phyloP scores from a whole-genome alignment of 30 jellyfish, hydroid and myxozoan genomes.

The Aurelia sp. region DNA sequence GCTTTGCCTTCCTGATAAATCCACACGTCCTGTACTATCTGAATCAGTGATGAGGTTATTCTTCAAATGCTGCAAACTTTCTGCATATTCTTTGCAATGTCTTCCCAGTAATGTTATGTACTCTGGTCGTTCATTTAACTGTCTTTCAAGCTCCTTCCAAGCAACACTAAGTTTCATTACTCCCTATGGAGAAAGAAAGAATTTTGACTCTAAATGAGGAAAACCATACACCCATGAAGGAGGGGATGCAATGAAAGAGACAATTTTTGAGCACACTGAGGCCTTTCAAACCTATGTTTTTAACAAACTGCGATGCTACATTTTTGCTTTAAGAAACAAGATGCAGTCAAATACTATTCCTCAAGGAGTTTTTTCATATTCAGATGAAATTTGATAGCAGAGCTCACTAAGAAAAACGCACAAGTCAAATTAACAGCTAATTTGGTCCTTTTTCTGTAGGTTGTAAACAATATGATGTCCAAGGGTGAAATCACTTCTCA shows the following conservation, averaged over 20 bases:
- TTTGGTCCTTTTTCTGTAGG: too few species aligned
- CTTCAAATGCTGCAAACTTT: not conserved
- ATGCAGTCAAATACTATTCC: too few species aligned
- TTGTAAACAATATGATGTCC: too few species aligned
- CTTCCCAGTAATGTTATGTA: constrained; percentile 39
- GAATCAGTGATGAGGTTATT: not conserved
- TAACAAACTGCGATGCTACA: too few species aligned
- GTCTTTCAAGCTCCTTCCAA: constrained; percentile 86
- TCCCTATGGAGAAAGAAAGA: constrained; percentile 56
- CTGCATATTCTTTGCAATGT: constrained; percentile 42
- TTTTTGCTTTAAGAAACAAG: too few species aligned
- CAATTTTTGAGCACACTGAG: not conserved
- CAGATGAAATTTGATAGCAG: too few species aligned
- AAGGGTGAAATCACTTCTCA: too few species aligned
- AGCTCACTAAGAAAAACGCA: too few species aligned
- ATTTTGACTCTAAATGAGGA: not conserved
- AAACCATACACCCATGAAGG: not conserved
- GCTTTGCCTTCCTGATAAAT: constrained; percentile 18
- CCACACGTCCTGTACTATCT: not conserved
- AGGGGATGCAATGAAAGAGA: not conserved
- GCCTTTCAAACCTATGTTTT: not conserved
- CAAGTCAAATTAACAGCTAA: too few species aligned
- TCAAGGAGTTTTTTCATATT: too few species aligned
- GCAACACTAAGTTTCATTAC: constrained; percentile 79
- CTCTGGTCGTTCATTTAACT: constrained; percentile 62